Evolutionary conservation across 2,888 invertebrate species (phyloP), one percentile per base, ranked within the genome.

Genomic region (Zaprionus obscuricornis): DNA sequence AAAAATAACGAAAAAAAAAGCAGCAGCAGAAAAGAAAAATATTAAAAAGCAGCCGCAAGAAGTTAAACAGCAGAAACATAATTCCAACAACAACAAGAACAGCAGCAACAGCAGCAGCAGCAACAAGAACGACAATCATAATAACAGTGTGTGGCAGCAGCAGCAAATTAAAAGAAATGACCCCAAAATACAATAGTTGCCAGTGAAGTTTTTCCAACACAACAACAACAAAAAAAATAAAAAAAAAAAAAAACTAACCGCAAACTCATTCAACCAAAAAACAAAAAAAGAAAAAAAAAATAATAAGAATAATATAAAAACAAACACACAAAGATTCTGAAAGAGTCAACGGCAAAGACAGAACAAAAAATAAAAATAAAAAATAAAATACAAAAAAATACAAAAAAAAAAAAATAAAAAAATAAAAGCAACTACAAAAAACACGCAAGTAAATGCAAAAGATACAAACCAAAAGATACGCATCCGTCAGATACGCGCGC

Each of bases 151-250:
- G 57, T n/a, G n/a, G n/a, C 40, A 43, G 47, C 29, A 54, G 56
- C 67, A 68, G 46, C 66, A 71, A 79, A 70, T 70, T 79, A 77
- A 81, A 81, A 59, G 69, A 66, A 76, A 72, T 77, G 73, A 64
- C 72, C 82, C 68, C 65, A 71, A 69, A 72, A 69, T 60, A 58
- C n/a, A n/a, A n/a, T 20, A 52, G 66, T 60, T 51, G 27, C 5
- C 63, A 69, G 66, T 58, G 63, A 66, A 49, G 66, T 58, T 54
- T 37, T 27, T 14, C 50, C 49, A 57, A 22, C 42, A 37, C 45
- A 22, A 65, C 22, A 50, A 33, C 3, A 31, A 52, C 40, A 10
- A 50, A 57, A 11, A 33, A 47, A 20, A 57, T 22, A 14, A 46
- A 31, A 6, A 58, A 42, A 11, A 39, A 47, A 17, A 24, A 22